Evolutionary conservation across 2,797 vertebrate genomes (phyloP).

Genomic region (Emys orbicularis): DNA sequence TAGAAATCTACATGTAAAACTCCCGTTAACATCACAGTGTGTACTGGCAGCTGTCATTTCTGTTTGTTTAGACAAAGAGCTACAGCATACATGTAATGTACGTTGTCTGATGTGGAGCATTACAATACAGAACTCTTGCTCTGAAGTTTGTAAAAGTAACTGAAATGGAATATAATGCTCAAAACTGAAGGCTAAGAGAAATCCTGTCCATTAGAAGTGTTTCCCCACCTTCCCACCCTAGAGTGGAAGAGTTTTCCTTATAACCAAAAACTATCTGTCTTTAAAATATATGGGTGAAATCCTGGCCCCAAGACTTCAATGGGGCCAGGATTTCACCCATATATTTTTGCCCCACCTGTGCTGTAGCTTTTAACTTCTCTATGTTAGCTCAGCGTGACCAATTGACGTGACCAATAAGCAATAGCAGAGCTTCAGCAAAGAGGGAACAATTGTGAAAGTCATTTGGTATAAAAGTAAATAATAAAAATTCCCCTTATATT

Average conservation of each 20-base stretch:
- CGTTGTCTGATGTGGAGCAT: neutral
- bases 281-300: neutral
- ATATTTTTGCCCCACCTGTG: neutral
- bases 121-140: neutral
- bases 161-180: neutral
- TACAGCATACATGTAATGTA: neutral
- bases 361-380: neutral
- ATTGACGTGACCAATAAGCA: neutral
- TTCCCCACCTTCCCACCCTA: neutral
- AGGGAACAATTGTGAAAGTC: neutral
- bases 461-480: neutral
- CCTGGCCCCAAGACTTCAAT: neutral
- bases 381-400: neutral
- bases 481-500: neutral
- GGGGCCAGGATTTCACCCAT: neutral
- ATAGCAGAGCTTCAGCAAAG: conserved; percentile 3
- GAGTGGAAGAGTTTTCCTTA: neutral
- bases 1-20: neutral
- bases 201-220: neutral
- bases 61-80: neutral
- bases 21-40: neutral
- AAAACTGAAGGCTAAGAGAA: neutral
- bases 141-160: neutral
- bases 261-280: neutral
- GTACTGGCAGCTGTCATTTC: neutral